Percentiles rank a stretch among this genome's conserved stretches.
Evolutionary conservation across 2,797 vertebrate genomes (phyloP).

Genomic region (Cynopterus sphinx): DNA sequence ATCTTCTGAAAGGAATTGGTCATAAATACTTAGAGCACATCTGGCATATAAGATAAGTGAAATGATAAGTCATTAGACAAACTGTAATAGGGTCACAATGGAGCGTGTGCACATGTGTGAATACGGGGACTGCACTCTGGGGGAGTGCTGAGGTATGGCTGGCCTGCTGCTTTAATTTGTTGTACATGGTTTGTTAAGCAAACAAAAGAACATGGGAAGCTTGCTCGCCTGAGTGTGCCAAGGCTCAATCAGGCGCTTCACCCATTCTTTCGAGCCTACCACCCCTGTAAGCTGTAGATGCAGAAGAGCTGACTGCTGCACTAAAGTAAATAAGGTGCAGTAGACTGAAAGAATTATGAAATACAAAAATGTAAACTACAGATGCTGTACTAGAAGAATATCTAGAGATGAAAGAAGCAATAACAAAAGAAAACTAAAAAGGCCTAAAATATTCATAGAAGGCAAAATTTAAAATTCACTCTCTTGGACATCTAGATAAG

Average conservation of each 20-base stretch:
- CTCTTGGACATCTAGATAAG: not conserved
- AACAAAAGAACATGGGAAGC: constrained; percentile 46
- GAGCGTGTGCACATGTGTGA: not conserved
- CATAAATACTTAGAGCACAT: constrained; percentile 47
- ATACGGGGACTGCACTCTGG: not conserved
- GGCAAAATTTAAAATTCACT: not conserved
- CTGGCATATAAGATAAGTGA: constrained; percentile 43
- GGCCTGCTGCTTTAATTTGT: constrained; percentile 53
- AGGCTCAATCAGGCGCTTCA: not conserved
- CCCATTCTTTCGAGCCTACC: not conserved
- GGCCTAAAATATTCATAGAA: not conserved
- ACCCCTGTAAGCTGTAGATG: not conserved
- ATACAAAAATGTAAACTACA: not conserved
- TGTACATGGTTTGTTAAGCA: constrained; percentile 52
- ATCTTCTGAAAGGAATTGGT: constrained; percentile 36
- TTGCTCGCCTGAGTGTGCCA: constrained; percentile 7
- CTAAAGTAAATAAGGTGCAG: not conserved
- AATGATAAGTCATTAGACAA: constrained; percentile 48
- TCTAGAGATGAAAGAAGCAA: not conserved
- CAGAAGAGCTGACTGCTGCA: not conserved
- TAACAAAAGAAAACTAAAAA: not conserved
- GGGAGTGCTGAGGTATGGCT: not conserved
- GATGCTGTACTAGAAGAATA: not conserved
- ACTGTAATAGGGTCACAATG: not conserved
- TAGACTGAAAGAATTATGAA: not conserved